A percentile compares a stretch with the other conserved stretches of the same genome.
These are phyloP conservation scores for Cochlearius cochlearius DNA, from an alignment of 2,113 vertebrate genomes.

Conservation along the genomic window DNA sequence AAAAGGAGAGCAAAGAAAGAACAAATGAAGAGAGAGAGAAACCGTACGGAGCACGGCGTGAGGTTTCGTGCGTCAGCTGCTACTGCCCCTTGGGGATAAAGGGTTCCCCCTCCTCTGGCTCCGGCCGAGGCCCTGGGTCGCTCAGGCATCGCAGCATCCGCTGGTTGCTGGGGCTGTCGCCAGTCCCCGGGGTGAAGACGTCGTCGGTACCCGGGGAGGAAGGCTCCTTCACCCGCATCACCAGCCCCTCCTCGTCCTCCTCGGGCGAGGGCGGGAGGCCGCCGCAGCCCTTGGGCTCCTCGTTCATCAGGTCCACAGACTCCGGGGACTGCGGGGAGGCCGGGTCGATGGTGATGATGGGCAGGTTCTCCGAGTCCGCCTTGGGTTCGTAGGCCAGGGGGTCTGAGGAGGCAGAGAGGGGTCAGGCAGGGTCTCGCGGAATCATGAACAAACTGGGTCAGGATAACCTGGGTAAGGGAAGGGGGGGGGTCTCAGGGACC, in stretches of 20 bases:
- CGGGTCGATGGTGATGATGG: constrained; percentile 90
- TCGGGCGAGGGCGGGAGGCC: constrained; percentile 43
- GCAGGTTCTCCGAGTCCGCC: constrained; percentile 68
- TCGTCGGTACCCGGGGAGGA: constrained; percentile 72
- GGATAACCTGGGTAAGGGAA: not conserved
- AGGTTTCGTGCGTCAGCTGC: not conserved
- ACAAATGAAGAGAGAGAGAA: constrained; percentile 6
- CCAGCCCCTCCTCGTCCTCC: constrained; percentile 79
- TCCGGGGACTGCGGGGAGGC: constrained; percentile 91
- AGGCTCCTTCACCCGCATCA: constrained; percentile 77
- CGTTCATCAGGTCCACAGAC: constrained; percentile 80
- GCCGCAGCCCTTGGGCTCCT: constrained; percentile 70
- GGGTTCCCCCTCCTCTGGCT: constrained; percentile 88
- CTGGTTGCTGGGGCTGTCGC: constrained; percentile 76
- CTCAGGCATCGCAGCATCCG: constrained; percentile 91
- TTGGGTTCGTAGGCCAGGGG: constrained; percentile 86
- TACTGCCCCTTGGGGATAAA: constrained; percentile 84
- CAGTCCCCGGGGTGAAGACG: constrained; percentile 71
- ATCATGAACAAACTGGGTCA: not conserved
- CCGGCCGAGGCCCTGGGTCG: constrained; percentile 88
- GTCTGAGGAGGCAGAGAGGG: constrained; percentile 69
- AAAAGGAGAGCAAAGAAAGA: constrained; percentile 1
- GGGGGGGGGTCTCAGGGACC: not conserved
- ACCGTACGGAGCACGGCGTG: not conserved
- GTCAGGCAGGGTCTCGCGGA: not conserved